These are phyloP conservation scores for Dicentrarchus labrax DNA, from an alignment of 2,113 vertebrate genomes.

Conservation along the genomic window DNA sequence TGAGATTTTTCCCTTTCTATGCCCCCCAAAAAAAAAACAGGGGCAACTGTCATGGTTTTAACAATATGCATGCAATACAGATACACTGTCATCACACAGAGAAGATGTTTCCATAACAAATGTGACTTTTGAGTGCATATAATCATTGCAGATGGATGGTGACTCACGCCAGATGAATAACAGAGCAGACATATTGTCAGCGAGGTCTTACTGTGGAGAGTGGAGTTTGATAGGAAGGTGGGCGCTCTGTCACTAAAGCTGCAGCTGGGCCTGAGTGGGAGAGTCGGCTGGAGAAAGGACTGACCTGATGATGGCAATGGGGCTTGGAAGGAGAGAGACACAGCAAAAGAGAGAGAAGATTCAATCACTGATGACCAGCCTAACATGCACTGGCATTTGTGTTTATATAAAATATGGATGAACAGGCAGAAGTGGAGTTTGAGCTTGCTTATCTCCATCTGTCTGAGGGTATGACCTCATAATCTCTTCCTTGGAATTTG, in stretches of 20 bases:
- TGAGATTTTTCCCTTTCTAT: background rate
- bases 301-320: conserved; percentile 68
- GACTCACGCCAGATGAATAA: conserved; percentile 7
- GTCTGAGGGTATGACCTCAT: conserved; percentile 25
- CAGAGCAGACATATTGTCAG: background rate
- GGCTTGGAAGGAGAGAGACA: conserved; percentile 66
- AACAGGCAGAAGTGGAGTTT: conserved; percentile 3
- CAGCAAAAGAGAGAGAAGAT: conserved; percentile 18
- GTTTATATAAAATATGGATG: conserved; percentile 13
- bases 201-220: conserved; percentile 82
- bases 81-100: too few species aligned
- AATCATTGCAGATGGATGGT: background rate
- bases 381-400: conserved; percentile 7
- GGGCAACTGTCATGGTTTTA: background rate
- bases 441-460: conserved; percentile 48
- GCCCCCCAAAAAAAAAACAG: background rate
- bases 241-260: conserved; percentile 80
- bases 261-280: conserved; percentile 71
- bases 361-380: conserved; percentile 3
- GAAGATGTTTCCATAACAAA: background rate
- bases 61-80: background rate
- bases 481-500: conserved; percentile 55
- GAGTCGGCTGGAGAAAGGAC: conserved; percentile 66
- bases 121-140: background rate
- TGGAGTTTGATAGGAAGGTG: conserved; percentile 83